These are phyloP conservation scores for Mantis religiosa DNA, from an alignment of 2,888 invertebrate species.

Conservation along the genomic window DNA sequence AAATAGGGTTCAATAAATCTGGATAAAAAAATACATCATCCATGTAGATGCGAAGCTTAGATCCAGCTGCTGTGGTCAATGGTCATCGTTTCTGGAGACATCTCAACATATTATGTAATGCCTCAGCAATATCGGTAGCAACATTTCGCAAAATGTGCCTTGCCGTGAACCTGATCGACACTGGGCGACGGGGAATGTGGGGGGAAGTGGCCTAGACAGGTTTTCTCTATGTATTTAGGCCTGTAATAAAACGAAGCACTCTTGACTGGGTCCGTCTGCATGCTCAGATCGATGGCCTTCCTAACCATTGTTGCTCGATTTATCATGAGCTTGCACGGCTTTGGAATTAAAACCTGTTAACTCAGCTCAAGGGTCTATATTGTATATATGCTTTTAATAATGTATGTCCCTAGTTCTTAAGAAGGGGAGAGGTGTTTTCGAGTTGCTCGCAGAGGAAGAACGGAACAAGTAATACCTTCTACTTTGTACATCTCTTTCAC, in stretches of 20 bases:
- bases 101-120: not conserved
- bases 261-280: not conserved
- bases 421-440: not conserved
- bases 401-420: not conserved
- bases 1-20: too few relatives aligned
- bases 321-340: constrained; percentile 13
- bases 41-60: too few relatives aligned
- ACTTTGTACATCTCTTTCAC: not conserved
- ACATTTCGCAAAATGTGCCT: not conserved
- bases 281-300: constrained; percentile 19
- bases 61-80: too few relatives aligned
- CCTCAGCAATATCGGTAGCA: not conserved
- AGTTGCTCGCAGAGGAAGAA: not conserved
- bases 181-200: not conserved
- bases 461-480: not conserved
- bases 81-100: too few relatives aligned
- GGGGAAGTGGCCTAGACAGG: not conserved
- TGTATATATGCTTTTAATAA: constrained; percentile 2
- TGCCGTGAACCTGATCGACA: not conserved
- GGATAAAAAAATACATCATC: too few relatives aligned
- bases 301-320: constrained; percentile 21
- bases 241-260: not conserved
- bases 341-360: constrained; percentile 28
- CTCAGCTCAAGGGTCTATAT: constrained; percentile 15
- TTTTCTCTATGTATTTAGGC: not conserved